phyloP scores from a whole-genome alignment of 2,797 vertebrate genomes.

The Ceryle rudis region DNA sequence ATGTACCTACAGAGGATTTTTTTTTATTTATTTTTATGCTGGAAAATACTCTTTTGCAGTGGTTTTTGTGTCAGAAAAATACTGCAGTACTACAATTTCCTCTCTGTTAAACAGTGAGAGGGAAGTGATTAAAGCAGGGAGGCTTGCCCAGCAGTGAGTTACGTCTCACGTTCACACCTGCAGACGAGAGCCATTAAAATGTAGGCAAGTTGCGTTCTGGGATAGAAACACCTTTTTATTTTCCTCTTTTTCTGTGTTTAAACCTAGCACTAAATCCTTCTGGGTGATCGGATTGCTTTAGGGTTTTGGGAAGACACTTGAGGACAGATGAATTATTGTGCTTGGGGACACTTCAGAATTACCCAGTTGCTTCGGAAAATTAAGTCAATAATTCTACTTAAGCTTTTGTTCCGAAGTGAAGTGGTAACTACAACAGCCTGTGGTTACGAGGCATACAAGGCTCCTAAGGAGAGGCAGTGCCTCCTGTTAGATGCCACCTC shows the following conservation, averaged over 20 bases:
- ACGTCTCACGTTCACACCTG: not conserved
- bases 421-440: not conserved
- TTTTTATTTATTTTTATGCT: not conserved
- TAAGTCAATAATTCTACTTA: not conserved
- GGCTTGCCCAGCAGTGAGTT: not conserved
- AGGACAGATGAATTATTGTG: not conserved
- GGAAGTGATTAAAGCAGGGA: not conserved
- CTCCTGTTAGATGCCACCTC: not conserved
- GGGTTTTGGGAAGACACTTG: not conserved
- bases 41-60: not conserved
- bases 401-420: not conserved
- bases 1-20: not conserved
- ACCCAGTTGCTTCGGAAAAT: not conserved
- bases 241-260: rapidly evolving
- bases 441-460: rapidly evolving
- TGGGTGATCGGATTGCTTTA: not conserved
- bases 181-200: not conserved
- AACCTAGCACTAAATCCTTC: not conserved
- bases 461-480: not conserved
- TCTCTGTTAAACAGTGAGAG: not conserved
- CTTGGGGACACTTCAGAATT: not conserved
- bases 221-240: not conserved
- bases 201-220: not conserved
- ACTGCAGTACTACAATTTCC: not conserved
- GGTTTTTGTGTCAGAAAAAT: not conserved